Base-by-base conservation (phyloP, 2,797 vertebrate genomes). In the Micropoecilia bifurca region DNA sequence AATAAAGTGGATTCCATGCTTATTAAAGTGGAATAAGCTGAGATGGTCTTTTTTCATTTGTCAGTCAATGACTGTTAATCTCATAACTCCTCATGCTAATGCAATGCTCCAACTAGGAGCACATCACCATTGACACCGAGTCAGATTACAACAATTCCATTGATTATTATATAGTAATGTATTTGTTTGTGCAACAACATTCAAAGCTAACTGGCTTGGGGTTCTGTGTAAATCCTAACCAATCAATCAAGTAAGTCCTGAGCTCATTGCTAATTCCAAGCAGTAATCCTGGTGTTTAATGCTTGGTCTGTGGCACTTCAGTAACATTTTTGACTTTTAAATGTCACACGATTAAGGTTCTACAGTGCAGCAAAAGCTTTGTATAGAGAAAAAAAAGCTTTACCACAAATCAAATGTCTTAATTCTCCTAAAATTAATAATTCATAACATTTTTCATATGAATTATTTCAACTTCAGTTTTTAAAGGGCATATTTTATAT, bases 401-500 rank as follows among this genome's bases (percentile, higher is more conserved):
- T 2, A 28, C 50, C 5, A 16, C 2, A 41, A 55, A 74, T 16
- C n/a, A n/a, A 55, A 20, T 7, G 4, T n/a, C 10, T 50, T 5
- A 6, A 53, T 50, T 48, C 95, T 96, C 93, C 94, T 6, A 86
- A 5, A 41, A 20, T 0, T 1, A 68, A 25, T 13, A 12, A n/a
- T 13, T 43, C 39, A 8, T 5, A 66, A 20, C 20, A 39, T 36
- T 20, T 36, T 66, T 66, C 18, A 66, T 8, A 3, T 39, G 18
- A 99, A 97, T 99, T 97, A 99, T 99, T 98, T 96, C 92, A 91
- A 94, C 96, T 96, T 96, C 95, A 97, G 96, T 97, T 96, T 97
- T 96, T 97, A 96, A 98, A 97, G 28, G 18, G 20, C 36, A 4
- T 22, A 39, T 22, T 10, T 10, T 22, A 68, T 43, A n/a, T 43